Conservation (phyloP, 2,113 vertebrate species). For the Misgurnus anguillicaudatus region DNA sequence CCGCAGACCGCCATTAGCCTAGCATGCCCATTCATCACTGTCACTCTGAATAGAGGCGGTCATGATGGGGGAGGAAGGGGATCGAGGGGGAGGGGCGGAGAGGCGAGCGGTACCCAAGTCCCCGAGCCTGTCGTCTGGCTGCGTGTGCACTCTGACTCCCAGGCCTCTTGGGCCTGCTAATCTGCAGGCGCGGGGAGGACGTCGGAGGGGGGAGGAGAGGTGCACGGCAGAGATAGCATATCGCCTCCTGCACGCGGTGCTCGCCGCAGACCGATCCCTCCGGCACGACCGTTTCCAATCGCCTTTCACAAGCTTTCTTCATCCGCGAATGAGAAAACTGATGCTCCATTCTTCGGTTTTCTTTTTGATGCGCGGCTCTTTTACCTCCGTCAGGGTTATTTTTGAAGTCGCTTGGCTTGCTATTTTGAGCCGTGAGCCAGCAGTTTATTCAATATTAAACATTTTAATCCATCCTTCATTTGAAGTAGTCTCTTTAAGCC, state of each 20-base stretch:
- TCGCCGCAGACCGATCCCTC: constrained; percentile 14
- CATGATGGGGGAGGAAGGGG: constrained; percentile 27
- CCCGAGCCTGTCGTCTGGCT: constrained; percentile 36
- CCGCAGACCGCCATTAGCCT: constrained; percentile 28
- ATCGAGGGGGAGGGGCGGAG: constrained; percentile 28
- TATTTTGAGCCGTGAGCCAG: constrained; percentile 1
- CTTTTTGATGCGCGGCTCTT: constrained; percentile 12
- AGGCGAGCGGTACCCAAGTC: constrained; percentile 7
- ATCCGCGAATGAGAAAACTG: constrained; percentile 42
- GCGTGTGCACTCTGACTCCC: constrained; percentile 30
- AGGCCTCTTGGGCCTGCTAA: constrained; percentile 48
- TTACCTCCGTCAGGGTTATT: constrained; percentile 25
- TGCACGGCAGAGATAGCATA: constrained; percentile 46
- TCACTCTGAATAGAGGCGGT: constrained; percentile 41
- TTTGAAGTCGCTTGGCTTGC: constrained; percentile 43
- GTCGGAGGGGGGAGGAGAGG: constrained; percentile 26
- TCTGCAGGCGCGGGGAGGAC: background rate
- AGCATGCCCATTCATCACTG: constrained; percentile 48
- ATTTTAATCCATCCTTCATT: constrained; percentile 4
- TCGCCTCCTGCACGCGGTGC: constrained; percentile 30
- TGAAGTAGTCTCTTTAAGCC: background rate
- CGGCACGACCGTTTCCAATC: constrained; percentile 22
- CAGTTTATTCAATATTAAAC: constrained; percentile 9
- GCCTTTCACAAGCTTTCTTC: constrained; percentile 25
- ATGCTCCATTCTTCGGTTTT: constrained; percentile 51